These are phyloP conservation scores for Melanocharis versteri DNA, from an alignment of 2,113 vertebrate genomes.

Conservation along the genomic window DNA sequence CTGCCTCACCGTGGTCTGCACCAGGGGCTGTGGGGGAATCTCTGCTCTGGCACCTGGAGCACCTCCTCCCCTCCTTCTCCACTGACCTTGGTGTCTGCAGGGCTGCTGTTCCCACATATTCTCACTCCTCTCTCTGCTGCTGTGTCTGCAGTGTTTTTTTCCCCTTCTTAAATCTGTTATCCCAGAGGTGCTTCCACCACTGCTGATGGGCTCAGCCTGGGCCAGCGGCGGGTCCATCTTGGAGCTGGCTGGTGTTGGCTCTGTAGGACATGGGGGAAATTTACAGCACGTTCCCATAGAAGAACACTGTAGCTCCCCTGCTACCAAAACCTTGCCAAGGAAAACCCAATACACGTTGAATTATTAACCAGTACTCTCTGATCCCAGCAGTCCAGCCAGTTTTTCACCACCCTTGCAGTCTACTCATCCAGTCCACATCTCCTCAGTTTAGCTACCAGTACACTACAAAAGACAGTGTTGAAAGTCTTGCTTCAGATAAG, in stretches of 20 bases:
- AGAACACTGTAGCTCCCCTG: background rate
- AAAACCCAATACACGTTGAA: background rate
- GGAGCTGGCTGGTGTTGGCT: background rate
- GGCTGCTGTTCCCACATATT: background rate
- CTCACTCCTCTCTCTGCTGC: background rate
- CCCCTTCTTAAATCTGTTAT: background rate
- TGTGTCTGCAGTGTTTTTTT: background rate
- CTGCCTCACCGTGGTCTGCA: background rate
- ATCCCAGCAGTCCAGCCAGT: background rate
- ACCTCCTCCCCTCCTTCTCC: background rate
- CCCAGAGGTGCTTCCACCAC: background rate
- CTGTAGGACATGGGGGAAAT: background rate
- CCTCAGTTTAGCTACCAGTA: background rate
- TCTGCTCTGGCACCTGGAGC: background rate
- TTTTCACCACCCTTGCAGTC: background rate
- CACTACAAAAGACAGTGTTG: background rate
- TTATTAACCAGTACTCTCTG: background rate
- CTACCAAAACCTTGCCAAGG: background rate
- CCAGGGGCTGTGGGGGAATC: background rate
- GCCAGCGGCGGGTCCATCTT: accelerated
- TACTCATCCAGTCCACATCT: background rate
- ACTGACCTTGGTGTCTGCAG: background rate
- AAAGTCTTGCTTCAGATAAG: background rate
- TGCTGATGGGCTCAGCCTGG: background rate
- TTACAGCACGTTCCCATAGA: background rate